Evolutionary conservation across 2,888 invertebrate genomes (phyloP).

Genomic region (Cephus nigrinus): DNA sequence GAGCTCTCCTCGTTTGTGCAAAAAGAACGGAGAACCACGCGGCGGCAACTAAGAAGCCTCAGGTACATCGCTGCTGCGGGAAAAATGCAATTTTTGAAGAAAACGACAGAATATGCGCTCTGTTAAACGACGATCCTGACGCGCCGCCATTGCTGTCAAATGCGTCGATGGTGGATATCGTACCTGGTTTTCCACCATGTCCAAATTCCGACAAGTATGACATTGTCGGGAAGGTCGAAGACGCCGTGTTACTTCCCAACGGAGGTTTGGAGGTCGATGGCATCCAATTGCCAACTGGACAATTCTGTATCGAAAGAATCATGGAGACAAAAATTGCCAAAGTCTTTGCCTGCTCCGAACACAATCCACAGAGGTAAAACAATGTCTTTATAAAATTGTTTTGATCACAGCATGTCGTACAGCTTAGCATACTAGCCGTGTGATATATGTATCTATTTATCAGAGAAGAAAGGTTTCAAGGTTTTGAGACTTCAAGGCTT

Average conservation of each 20-base stretch:
- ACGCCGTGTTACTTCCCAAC: slow-evolving; percentile 68
- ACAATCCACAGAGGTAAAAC: slow-evolving; percentile 64
- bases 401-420: not conserved
- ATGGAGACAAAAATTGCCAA: slow-evolving; percentile 66
- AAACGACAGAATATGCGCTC: slow-evolving; percentile 29
- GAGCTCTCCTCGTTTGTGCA: slow-evolving; percentile 74
- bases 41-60: slow-evolving; percentile 60
- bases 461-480: not conserved
- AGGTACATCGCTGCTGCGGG: slow-evolving; percentile 78
- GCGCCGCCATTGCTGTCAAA: slow-evolving; percentile 60
- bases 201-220: slow-evolving; percentile 68
- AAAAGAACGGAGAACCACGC: slow-evolving; percentile 56
- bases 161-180: slow-evolving; percentile 57
- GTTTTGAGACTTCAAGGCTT: not conserved
- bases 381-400: not conserved
- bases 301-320: slow-evolving; percentile 64
- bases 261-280: slow-evolving; percentile 70
- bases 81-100: slow-evolving; percentile 73
- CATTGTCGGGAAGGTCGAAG: slow-evolving; percentile 71
- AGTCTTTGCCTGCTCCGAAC: slow-evolving; percentile 74
- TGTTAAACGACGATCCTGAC: slow-evolving; percentile 14
- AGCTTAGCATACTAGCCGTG: not conserved
- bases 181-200: slow-evolving; percentile 71
- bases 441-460: not conserved
- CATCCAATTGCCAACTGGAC: slow-evolving; percentile 61